phyloP scores from a whole-genome alignment of 2,113 vertebrate genomes.

The Thalassoma bifasciatum region DNA sequence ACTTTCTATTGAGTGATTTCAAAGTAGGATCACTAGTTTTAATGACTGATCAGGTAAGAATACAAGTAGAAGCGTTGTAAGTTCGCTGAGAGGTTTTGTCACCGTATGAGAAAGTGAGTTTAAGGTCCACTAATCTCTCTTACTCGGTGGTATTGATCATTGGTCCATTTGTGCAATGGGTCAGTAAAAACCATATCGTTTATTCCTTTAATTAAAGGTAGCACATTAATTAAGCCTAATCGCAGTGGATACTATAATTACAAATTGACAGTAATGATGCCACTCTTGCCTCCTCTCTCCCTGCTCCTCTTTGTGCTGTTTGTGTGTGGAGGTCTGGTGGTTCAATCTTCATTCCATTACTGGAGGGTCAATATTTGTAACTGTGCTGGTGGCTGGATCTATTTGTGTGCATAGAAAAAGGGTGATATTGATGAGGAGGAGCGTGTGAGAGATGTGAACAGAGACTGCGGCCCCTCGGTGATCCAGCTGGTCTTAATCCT shows the following conservation, averaged over 20 bases:
- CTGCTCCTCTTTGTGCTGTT: background rate
- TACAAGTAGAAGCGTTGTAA: background rate
- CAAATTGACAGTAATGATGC: slow-evolving; percentile 34
- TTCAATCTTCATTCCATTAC: slow-evolving; percentile 48
- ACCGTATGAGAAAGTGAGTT: background rate
- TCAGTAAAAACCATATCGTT: slow-evolving; percentile 32
- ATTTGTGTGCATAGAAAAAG: slow-evolving; percentile 22
- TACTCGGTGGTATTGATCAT: slow-evolving; percentile 39
- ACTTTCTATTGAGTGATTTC: background rate
- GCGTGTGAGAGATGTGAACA: slow-evolving; percentile 3
- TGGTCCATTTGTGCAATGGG: slow-evolving; percentile 11
- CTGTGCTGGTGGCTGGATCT: slow-evolving; percentile 21
- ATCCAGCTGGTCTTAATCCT: slow-evolving; percentile 46
- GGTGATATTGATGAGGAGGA: slow-evolving; percentile 5
- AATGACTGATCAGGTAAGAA: background rate
- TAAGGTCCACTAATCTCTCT: slow-evolving; percentile 40
- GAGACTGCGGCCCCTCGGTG: slow-evolving; percentile 9
- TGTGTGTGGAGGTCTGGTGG: background rate
- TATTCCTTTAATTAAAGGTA: slow-evolving; percentile 56
- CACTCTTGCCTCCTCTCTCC: slow-evolving; percentile 6
- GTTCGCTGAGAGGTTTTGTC: background rate
- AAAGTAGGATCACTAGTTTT: background rate
- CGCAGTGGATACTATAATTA: slow-evolving; percentile 45
- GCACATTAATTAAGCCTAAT: slow-evolving; percentile 36
- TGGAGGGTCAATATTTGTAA: slow-evolving; percentile 28